A percentile compares a stretch with the other conserved stretches of the same genome.
phyloP scores from a whole-genome alignment of 2,888 invertebrate genomes.

The Teinopalpus imperialis region DNA sequence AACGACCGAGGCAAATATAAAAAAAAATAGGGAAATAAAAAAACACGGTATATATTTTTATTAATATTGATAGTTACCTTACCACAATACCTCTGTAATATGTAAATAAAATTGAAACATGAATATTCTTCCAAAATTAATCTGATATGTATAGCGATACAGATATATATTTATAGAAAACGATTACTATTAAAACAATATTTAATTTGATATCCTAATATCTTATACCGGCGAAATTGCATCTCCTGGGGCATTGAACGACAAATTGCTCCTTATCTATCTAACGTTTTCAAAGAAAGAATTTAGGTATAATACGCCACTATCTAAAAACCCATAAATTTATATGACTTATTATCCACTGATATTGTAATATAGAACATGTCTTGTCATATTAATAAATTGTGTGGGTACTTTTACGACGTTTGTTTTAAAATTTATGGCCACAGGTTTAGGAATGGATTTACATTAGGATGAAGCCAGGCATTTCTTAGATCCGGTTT shows the following conservation, averaged over 20 bases:
- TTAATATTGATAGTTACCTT: no score
- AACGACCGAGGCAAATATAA: no score
- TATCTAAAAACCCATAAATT: conserved; percentile 9
- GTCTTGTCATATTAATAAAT: conserved; percentile 9
- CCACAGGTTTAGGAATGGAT: conserved; percentile 48
- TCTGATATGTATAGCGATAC: no score
- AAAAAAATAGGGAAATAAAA: no score
- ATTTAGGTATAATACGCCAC: background rate
- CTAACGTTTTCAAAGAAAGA: background rate
- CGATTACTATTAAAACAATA: background rate
- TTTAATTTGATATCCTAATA: background rate
- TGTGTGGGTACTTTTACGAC: conserved; percentile 15
- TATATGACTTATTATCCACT: conserved; percentile 11
- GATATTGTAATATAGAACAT: background rate
- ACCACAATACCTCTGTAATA: no score
- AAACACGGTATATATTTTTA: no score
- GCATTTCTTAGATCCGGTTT: conserved; percentile 35
- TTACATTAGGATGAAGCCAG: conserved; percentile 50
- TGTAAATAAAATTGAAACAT: no score
- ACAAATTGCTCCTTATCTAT: conserved; percentile 4
- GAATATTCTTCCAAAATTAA: no score
- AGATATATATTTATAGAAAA: no score
- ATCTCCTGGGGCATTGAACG: conserved; percentile 9
- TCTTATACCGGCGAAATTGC: no score
- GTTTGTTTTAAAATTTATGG: conserved; percentile 29